These are phyloP conservation scores for Poeciliopsis turrubarensis DNA, from an alignment of 2,113 vertebrate species.

Conservation along the genomic window DNA sequence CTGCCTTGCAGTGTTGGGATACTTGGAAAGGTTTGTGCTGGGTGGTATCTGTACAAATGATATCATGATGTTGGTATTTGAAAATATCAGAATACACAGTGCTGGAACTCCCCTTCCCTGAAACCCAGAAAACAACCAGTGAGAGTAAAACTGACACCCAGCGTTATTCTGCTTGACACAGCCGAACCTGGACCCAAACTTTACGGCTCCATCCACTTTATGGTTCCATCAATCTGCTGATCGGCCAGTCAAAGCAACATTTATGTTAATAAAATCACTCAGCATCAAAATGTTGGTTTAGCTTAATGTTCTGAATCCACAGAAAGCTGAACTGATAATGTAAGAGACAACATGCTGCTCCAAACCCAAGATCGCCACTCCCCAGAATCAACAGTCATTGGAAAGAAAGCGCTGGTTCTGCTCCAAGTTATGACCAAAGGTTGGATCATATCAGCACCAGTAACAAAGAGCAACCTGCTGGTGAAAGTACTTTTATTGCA, in stretches of 20 bases:
- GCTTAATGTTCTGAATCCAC: no score
- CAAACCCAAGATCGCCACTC: background rate
- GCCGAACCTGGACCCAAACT: background rate
- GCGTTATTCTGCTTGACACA: background rate
- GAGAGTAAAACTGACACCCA: background rate
- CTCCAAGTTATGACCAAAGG: background rate
- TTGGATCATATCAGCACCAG: background rate
- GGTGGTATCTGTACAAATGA: conserved; percentile 13
- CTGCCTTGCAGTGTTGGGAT: background rate
- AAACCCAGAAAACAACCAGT: background rate
- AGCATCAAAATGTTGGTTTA: background rate
- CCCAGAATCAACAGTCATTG: background rate
- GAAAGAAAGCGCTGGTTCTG: background rate
- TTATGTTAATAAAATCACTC: background rate
- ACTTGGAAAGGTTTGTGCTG: background rate
- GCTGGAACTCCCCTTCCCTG: background rate
- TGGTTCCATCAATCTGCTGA: no score
- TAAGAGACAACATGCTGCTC: background rate
- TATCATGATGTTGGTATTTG: conserved; percentile 44
- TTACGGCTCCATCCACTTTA: background rate
- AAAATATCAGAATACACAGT: conserved; percentile 8
- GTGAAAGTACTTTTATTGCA: background rate
- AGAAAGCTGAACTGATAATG: background rate
- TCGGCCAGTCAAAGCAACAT: background rate
- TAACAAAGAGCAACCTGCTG: background rate